phyloP scores from a whole-genome alignment of 2,888 invertebrate species.

The Ophion ellenae region DNA sequence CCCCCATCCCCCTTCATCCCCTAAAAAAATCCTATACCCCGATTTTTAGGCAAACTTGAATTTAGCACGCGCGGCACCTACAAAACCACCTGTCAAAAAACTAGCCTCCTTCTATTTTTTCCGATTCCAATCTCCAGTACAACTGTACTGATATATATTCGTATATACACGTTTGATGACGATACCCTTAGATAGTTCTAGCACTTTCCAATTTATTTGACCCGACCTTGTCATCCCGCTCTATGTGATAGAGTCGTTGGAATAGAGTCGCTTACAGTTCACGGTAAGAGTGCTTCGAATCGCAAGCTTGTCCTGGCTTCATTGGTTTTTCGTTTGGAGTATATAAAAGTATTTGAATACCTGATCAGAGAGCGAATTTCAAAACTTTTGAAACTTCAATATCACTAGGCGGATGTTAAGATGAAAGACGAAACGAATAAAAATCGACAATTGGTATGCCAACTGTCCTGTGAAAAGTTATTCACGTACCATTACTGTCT shows the following conservation, averaged over 20 bases:
- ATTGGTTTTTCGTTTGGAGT: constrained; percentile 48
- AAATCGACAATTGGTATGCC: background rate
- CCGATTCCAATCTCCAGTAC: too few species aligned
- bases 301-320: background rate
- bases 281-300: too few species aligned
- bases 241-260: constrained; percentile 8
- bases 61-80: too few species aligned
- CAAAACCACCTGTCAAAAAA: too few species aligned
- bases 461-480: background rate
- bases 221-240: background rate
- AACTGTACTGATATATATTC: background rate
- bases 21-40: too few species aligned
- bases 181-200: constrained; percentile 67
- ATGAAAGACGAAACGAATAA: background rate
- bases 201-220: constrained; percentile 65
- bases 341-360: constrained; percentile 73
- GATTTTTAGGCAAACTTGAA: too few species aligned
- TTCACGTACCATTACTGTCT: background rate
- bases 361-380: constrained; percentile 67
- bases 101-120: too few species aligned
- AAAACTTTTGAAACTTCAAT: too few species aligned
- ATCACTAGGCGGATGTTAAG: too few species aligned
- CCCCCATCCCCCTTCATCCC: too few species aligned
- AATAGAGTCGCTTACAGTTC: too few species aligned
- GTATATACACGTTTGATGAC: constrained; percentile 28